Percentiles rank a stretch among this genome's conserved stretches.
Evolutionary conservation across 1,140 invertebrate genomes (phyloP).

Genomic region (Dendrolimus punctatus): DNA sequence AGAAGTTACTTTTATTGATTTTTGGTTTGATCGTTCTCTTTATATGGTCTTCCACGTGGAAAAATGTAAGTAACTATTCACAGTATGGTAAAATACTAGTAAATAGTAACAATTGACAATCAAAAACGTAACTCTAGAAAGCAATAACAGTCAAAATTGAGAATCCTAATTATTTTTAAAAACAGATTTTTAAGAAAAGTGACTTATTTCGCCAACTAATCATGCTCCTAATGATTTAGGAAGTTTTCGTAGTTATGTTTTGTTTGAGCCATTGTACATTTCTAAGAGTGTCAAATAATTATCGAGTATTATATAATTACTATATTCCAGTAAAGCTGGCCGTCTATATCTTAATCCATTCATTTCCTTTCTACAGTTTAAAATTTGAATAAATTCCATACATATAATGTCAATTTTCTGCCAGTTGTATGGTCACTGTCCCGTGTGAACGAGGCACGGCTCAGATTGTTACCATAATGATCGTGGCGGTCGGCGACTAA

Average conservation of each 20-base stretch:
- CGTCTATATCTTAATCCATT: too few relatives aligned
- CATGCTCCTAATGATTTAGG: not conserved
- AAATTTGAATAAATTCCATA: not conserved
- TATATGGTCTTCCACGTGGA: too few relatives aligned
- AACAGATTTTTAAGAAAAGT: not conserved
- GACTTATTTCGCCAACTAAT: not conserved
- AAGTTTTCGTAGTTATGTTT: not conserved
- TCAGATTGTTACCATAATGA: slow-evolving; percentile 7
- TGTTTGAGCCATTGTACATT: not conserved
- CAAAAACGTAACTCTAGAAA: too few relatives aligned
- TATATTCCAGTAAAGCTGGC: too few relatives aligned
- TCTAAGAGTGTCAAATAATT: too few relatives aligned
- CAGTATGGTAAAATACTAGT: too few relatives aligned
- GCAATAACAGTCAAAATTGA: too few relatives aligned
- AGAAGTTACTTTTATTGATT: too few relatives aligned
- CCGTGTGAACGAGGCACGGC: slow-evolving; percentile 2
- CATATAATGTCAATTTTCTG: not conserved
- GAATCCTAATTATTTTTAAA: not conserved
- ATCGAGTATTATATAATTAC: too few relatives aligned
- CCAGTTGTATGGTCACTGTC: slow-evolving; percentile 5
- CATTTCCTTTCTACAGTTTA: not conserved
- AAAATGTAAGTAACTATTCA: too few relatives aligned
- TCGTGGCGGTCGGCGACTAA: slow-evolving; percentile 8
- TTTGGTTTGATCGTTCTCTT: too few relatives aligned
- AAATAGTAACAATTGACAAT: too few relatives aligned